These are phyloP conservation scores for Emydura subglobosa DNA, from an alignment of 2,113 vertebrate species.

Conservation along the genomic window DNA sequence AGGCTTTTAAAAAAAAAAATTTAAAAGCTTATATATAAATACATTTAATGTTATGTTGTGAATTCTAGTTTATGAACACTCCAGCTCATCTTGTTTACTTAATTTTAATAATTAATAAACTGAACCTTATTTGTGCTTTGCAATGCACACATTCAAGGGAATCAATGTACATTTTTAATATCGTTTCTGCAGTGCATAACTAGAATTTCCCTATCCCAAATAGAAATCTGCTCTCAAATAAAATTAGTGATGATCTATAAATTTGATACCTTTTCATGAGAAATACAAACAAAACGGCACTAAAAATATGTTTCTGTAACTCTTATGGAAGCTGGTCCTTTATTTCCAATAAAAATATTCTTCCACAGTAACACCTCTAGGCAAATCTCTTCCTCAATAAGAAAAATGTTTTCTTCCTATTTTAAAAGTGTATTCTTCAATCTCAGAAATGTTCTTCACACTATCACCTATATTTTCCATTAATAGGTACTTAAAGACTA, in stretches of 20 bases:
- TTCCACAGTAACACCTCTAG: conserved; percentile 14
- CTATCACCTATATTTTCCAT: conserved; percentile 39
- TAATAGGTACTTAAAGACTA: conserved; percentile 50
- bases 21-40: background rate
- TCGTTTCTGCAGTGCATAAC: background rate
- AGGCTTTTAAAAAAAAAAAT: background rate
- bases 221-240: background rate
- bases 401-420: background rate
- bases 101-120: background rate
- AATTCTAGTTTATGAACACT: background rate
- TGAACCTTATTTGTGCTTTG: background rate
- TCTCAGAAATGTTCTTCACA: conserved; percentile 17
- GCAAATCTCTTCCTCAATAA: conserved; percentile 23
- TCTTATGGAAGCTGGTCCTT: conserved; percentile 6
- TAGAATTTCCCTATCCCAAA: background rate
- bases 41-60: background rate
- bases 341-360: conserved; percentile 24
- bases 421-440: conserved; percentile 44
- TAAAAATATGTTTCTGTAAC: background rate
- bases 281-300: background rate
- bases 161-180: background rate
- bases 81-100: background rate
- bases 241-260: background rate
- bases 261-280: background rate
- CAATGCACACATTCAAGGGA: background rate